Percentiles rank a stretch among this genome's conserved stretches.
phyloP scores from a whole-genome alignment of 2,888 invertebrate genomes.

The Oligia strigilis region DNA sequence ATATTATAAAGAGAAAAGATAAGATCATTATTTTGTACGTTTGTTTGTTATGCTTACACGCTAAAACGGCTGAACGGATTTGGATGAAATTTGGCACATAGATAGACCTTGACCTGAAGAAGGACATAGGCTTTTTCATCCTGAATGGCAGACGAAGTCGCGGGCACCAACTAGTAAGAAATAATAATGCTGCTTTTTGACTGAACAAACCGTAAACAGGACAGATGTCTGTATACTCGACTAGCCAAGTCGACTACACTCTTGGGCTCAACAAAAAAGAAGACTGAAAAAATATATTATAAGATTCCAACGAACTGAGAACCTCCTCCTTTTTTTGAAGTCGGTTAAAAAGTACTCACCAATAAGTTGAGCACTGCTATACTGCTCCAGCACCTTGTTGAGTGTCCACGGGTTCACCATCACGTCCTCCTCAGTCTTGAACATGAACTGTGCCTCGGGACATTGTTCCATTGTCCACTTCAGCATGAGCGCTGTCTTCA shows the following conservation, averaged over 20 bases:
- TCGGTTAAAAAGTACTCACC: conserved; percentile 70
- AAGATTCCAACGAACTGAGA: too few relatives aligned
- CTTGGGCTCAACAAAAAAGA: neutral
- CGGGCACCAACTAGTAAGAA: too few relatives aligned
- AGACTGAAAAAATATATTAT: neutral
- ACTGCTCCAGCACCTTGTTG: conserved; percentile 71
- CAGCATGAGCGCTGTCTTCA: conserved; percentile 92
- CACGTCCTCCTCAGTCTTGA: conserved; percentile 92
- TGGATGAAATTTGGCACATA: too few relatives aligned
- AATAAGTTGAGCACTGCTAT: conserved; percentile 83
- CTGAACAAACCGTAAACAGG: neutral
- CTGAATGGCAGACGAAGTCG: too few relatives aligned
- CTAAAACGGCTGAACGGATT: too few relatives aligned
- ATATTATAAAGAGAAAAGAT: too few relatives aligned
- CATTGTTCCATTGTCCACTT: conserved; percentile 91
- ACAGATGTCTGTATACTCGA: neutral
- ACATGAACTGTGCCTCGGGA: conserved; percentile 85
- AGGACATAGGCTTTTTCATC: too few relatives aligned
- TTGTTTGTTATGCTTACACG: too few relatives aligned
- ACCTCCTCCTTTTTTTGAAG: too few relatives aligned
- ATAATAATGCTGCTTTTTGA: neutral
- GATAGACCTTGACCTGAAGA: too few relatives aligned
- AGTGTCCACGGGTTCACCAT: conserved; percentile 90
- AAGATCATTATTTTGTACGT: too few relatives aligned
- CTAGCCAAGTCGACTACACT: neutral